These are phyloP conservation scores for Acanthopleura granulata DNA, from an alignment of 2,888 invertebrate species.

Conservation along the genomic window DNA sequence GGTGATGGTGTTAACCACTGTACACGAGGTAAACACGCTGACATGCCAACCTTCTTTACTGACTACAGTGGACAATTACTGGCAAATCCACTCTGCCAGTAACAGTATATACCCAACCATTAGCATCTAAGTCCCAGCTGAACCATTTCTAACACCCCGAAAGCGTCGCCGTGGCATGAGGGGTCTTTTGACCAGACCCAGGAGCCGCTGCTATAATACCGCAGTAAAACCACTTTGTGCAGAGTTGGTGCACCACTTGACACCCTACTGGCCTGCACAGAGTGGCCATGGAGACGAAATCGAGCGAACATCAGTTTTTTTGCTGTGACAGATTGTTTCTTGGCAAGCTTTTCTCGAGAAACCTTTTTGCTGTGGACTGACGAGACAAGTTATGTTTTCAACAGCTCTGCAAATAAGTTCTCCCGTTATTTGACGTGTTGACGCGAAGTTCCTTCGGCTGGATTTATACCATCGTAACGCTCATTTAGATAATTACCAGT, in stretches of 20 bases:
- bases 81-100: too few relatives aligned
- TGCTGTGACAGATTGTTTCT: conserved; percentile 15
- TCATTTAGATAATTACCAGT: conserved; percentile 11
- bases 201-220: too few relatives aligned
- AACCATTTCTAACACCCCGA: too few relatives aligned
- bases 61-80: too few relatives aligned
- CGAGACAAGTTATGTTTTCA: background rate
- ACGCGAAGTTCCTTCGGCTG: background rate
- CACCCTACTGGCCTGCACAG: background rate
- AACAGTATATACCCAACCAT: too few relatives aligned
- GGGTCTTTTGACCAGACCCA: too few relatives aligned
- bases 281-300: conserved; percentile 15
- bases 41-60: too few relatives aligned
- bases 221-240: conserved; percentile 8
- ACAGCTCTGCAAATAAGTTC: conserved; percentile 12
- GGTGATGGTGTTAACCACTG: too few relatives aligned
- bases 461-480: background rate
- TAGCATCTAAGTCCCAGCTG: too few relatives aligned
- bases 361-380: background rate
- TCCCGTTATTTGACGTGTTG: background rate
- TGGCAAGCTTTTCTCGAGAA: background rate
- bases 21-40: too few relatives aligned
- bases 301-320: conserved; percentile 3
- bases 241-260: conserved; percentile 6
- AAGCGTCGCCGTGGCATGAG: too few relatives aligned